Percentiles rank a stretch among this genome's conserved stretches.
These are phyloP conservation scores for Tinea semifulvella DNA, from an alignment of 2,888 invertebrate genomes.

Conservation along the genomic window DNA sequence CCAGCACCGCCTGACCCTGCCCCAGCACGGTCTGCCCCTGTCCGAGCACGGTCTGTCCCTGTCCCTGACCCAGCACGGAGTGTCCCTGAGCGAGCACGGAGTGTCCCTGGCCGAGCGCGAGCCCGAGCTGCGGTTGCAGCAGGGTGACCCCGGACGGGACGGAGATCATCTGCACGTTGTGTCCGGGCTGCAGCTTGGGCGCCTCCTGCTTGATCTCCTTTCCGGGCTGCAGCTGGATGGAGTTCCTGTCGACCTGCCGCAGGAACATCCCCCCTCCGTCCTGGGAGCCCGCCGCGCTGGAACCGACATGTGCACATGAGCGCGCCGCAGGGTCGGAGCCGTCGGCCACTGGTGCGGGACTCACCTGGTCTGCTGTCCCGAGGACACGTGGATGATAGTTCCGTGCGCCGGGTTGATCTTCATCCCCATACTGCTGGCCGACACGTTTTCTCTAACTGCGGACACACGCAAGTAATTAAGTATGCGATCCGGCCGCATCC, in stretches of 20 bases:
- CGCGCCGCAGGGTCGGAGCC: no score
- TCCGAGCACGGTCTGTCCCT: slow-evolving; percentile 46
- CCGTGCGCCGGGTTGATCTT: slow-evolving; percentile 59
- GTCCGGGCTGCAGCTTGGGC: slow-evolving; percentile 45
- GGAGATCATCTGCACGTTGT: slow-evolving; percentile 59
- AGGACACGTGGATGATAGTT: slow-evolving; percentile 57
- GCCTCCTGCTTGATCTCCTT: slow-evolving; percentile 53
- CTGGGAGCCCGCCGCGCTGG: slow-evolving; percentile 47
- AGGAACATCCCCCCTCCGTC: slow-evolving; percentile 57
- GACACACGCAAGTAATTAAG: no score
- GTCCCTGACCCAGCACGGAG: slow-evolving; percentile 57
- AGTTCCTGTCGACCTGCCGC: slow-evolving; percentile 51
- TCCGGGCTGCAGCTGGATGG: slow-evolving; percentile 49
- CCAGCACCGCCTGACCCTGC: slow-evolving; percentile 33
- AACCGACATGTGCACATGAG: no score
- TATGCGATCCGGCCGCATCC: no score
- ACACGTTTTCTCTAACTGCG: slow-evolving; percentile 57
- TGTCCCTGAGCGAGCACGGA: slow-evolving; percentile 49
- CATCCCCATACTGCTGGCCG: slow-evolving; percentile 55
- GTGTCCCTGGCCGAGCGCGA: slow-evolving; percentile 51
- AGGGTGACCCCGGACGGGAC: slow-evolving; percentile 59
- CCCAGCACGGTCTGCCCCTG: slow-evolving; percentile 50
- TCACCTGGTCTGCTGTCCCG: slow-evolving; percentile 59
- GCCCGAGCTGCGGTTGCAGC: slow-evolving; percentile 43
- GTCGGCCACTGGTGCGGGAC: no score